These are phyloP conservation scores for Cerastis leucographa DNA, from an alignment of 2,888 invertebrate genomes.

Conservation along the genomic window DNA sequence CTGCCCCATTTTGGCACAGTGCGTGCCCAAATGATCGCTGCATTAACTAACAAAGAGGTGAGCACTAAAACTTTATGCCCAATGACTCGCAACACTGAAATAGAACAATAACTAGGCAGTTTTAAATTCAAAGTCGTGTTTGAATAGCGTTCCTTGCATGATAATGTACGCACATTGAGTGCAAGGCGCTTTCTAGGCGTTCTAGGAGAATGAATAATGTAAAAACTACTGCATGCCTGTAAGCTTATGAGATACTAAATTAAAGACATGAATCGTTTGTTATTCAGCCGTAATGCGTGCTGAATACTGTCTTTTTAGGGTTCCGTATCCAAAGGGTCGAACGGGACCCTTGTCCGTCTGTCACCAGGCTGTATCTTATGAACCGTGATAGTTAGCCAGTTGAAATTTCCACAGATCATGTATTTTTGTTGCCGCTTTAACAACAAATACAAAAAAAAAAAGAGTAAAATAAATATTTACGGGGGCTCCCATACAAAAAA, in stretches of 20 bases:
- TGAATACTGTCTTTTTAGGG: neutral
- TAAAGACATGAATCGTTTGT: neutral
- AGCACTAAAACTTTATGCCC: slow-evolving; percentile 51
- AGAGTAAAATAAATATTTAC: too few relatives aligned
- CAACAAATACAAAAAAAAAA: too few relatives aligned
- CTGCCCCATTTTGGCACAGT: slow-evolving; percentile 42
- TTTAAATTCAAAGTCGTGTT: slow-evolving; percentile 58
- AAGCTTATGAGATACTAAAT: neutral
- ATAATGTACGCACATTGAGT: slow-evolving; percentile 48
- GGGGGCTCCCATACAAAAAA: too few relatives aligned
- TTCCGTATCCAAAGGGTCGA: too few relatives aligned
- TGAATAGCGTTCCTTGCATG: slow-evolving; percentile 48
- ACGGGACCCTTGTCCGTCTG: too few relatives aligned
- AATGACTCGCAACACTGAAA: slow-evolving; percentile 61
- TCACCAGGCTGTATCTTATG: too few relatives aligned
- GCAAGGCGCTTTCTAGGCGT: slow-evolving; percentile 54
- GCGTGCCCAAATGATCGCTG: slow-evolving; percentile 56
- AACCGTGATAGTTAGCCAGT: too few relatives aligned
- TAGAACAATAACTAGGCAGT: slow-evolving; percentile 50
- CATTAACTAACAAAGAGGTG: slow-evolving; percentile 56
- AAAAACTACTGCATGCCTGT: slow-evolving; percentile 18
- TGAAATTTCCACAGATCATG: too few relatives aligned
- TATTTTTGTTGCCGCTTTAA: too few relatives aligned
- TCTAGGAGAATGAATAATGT: slow-evolving; percentile 26
- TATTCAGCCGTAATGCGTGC: neutral